Base-by-base conservation (phyloP, 1,140 invertebrate species). In the Achroia grisella region DNA sequence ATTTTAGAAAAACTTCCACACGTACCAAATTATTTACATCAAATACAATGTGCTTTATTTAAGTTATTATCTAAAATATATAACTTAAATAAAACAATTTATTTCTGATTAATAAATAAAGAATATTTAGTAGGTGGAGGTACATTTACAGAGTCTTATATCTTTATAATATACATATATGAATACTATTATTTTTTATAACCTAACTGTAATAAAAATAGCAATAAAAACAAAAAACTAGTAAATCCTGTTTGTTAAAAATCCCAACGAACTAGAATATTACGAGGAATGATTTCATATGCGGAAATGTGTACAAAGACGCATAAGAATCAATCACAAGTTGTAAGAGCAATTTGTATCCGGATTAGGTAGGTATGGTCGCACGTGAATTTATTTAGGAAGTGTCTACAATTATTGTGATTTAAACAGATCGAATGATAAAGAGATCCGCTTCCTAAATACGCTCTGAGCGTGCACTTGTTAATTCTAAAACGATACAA, bases 251-350 rank as follows among this genome's bases (percentile, higher is more conserved):
- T 15, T 35, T 23, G 6, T 23, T 3, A 23, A 23, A 23, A 23
- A 23, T 23, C 41, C 29, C 14, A 23, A 23, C 34, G 23, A 46
- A 49, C 46, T 47, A 17, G 39, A 44, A 47, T 51, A 44, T 74
- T 71, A 67, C 45, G 51, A 36, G 45, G 40, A 49, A 62, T 81
- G 77, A 78, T 71, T 78, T 78, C 74, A 77, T 78, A 81, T 56
- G 63, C 73, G 77, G 75, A 81, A 79, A 62, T 45, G 17, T n/a
- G 11, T 17, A 28, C 35, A 53, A 36, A 48, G 44, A 47, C 42
- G 44, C 28, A 15, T 32, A 34, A 23, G 30, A 43, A 50, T 56
- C 47, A 56, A 56, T 56, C 52, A 48, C 29, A 42, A 40, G 17
- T 29, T 13, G 33, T 37, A 37, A 15, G 35, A 37, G 17, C 35